These are phyloP conservation scores for Temnothorax nylanderi DNA, from an alignment of 1,140 invertebrate genomes.

Conservation along the genomic window DNA sequence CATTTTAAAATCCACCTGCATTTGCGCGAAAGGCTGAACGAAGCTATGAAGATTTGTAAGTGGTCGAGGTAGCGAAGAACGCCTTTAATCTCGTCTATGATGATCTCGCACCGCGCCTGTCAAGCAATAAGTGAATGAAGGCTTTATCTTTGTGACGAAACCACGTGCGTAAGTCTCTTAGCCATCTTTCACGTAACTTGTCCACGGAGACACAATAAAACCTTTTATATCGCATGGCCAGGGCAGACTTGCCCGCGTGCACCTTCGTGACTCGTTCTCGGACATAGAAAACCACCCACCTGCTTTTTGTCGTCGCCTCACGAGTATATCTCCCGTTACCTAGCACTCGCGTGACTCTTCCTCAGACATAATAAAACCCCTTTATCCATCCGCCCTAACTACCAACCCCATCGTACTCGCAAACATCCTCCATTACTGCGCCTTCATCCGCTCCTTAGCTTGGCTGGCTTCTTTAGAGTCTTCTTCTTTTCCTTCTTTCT, in stretches of 20 bases:
- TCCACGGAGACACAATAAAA: slow-evolving; percentile 64
- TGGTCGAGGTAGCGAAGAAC: neutral
- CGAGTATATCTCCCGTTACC: slow-evolving; percentile 50
- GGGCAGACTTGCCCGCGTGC: neutral
- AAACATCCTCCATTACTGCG: slow-evolving; percentile 58
- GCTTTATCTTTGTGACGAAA: slow-evolving; percentile 44
- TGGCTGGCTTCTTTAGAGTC: slow-evolving; percentile 47
- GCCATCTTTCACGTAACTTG: slow-evolving; percentile 37
- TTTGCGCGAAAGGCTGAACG: neutral
- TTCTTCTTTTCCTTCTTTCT: slow-evolving; percentile 30
- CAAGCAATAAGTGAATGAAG: slow-evolving; percentile 58
- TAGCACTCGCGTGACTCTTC: slow-evolving; percentile 65
- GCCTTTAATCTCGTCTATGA: slow-evolving; percentile 13
- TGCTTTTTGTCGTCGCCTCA: slow-evolving; percentile 61
- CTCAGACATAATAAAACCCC: slow-evolving; percentile 69
- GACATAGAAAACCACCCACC: slow-evolving; percentile 49
- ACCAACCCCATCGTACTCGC: slow-evolving; percentile 34
- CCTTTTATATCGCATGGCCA: slow-evolving; percentile 64
- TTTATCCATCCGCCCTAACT: slow-evolving; percentile 52
- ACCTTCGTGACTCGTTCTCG: slow-evolving; percentile 6
- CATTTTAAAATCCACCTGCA: neutral
- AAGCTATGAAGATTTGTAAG: neutral
- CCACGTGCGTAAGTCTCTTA: slow-evolving; percentile 49
- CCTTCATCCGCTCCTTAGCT: slow-evolving; percentile 12
- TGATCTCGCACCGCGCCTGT: neutral